A percentile compares a stretch with the other conserved stretches of the same genome.
phyloP scores from a whole-genome alignment of 2,888 invertebrate genomes.

The Acleris cristana region DNA sequence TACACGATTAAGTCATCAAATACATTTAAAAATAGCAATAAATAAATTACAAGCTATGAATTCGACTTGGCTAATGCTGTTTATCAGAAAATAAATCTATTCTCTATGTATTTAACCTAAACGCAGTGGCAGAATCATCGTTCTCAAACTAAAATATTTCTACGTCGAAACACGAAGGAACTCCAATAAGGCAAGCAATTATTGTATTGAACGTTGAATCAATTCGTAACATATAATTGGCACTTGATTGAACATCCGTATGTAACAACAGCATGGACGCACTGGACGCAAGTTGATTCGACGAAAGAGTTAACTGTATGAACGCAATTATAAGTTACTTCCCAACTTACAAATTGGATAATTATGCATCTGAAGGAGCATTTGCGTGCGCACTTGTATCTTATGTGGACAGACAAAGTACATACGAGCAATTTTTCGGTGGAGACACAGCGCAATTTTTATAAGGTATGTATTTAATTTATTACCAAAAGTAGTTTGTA shows the following conservation, averaged over 20 bases:
- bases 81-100: no score
- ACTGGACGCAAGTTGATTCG: slow-evolving; percentile 10
- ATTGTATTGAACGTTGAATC: slow-evolving; percentile 52
- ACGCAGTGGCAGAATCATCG: no score
- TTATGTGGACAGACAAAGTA: neutral
- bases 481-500: no score
- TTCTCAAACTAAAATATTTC: neutral
- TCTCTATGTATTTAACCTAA: no score
- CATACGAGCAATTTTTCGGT: neutral
- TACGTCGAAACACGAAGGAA: slow-evolving; percentile 38
- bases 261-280: slow-evolving; percentile 23
- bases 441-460: neutral
- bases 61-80: no score
- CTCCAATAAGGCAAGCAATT: slow-evolving; percentile 46
- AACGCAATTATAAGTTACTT: neutral
- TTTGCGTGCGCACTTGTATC: neutral
- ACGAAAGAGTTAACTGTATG: slow-evolving; percentile 13
- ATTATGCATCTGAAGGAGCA: neutral
- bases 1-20: no score
- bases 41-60: no score
- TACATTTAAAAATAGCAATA: no score
- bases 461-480: no score
- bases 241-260: slow-evolving; percentile 41
- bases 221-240: slow-evolving; percentile 51
- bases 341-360: neutral